These are phyloP conservation scores for Turritopsis dohrnii DNA, from an alignment of 30 jellyfish, hydroid and myxozoan species.

Conservation along the genomic window DNA sequence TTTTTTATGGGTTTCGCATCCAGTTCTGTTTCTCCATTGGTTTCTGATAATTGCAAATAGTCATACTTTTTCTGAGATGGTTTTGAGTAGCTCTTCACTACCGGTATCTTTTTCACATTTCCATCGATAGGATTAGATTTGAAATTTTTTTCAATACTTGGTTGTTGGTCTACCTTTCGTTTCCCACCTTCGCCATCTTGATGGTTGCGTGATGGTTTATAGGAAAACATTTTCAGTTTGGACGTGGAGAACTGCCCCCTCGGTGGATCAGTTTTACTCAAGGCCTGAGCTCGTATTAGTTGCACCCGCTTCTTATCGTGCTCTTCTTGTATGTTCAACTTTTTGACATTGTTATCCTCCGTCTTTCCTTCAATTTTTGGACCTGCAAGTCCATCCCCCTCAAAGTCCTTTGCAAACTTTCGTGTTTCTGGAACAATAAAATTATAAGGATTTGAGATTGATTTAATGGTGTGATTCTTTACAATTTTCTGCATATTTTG, in stretches of 20 bases:
- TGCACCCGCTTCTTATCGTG: conserved; percentile 12
- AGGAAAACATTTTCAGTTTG: conserved; percentile 17
- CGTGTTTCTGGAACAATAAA: conserved; percentile 17
- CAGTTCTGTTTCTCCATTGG: not conserved
- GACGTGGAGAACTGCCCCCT: conserved; percentile 37
- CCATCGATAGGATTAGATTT: not conserved
- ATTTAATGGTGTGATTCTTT: conserved; percentile 6
- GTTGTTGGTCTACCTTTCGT: not conserved
- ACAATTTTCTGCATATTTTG: conserved; percentile 5
- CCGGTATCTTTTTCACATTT: not conserved
- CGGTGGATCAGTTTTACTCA: conserved; percentile 3
- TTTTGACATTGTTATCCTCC: not conserved
- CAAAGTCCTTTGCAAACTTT: not conserved
- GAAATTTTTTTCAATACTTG: not conserved
- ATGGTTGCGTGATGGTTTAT: conserved; percentile 9
- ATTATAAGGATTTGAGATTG: conserved; percentile 8
- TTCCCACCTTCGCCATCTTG: not conserved
- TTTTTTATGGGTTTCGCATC: not conserved
- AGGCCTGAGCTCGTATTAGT: conserved; percentile 27
- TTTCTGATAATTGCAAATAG: not conserved
- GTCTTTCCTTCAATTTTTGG: not conserved
- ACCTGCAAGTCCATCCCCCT: not conserved
- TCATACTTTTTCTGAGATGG: not conserved
- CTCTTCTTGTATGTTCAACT: not conserved
- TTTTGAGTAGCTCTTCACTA: not conserved